Conservation (phyloP, 2,888 invertebrate genomes). For the Lepidochrysops patricia region DNA sequence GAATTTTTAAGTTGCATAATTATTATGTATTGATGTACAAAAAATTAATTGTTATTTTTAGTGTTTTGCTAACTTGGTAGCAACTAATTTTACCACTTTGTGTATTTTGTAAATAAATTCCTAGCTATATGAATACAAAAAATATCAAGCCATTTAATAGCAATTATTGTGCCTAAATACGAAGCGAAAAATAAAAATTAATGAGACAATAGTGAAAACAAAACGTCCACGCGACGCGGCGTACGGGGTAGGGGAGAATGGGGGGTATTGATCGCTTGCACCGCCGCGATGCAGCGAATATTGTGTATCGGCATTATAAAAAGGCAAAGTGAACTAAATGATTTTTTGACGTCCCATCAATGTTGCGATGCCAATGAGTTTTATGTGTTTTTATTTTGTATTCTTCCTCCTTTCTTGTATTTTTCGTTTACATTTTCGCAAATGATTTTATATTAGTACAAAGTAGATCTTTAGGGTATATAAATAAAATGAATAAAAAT, state of each 20-base stretch:
- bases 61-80: no score
- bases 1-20: background rate
- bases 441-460: no score
- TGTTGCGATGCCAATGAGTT: background rate
- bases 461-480: no score
- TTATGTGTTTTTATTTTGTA: background rate
- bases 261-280: constrained; percentile 58
- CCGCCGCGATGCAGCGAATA: constrained; percentile 46
- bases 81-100: no score
- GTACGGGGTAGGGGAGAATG: constrained; percentile 23
- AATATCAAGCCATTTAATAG: background rate
- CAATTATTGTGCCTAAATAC: background rate
- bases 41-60: background rate
- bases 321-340: constrained; percentile 5
- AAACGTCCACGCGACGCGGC: background rate
- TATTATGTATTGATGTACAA: background rate
- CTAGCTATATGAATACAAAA: no score
- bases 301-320: constrained; percentile 10
- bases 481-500: no score
- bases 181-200: background rate
- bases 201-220: background rate
- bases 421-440: no score
- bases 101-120: no score
- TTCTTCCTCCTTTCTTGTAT: no score
- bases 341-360: background rate